Percentiles rank a stretch among this genome's conserved stretches.
These are phyloP conservation scores for Oreocharis arfaki DNA, from an alignment of 2,113 vertebrate species.

Conservation along the genomic window DNA sequence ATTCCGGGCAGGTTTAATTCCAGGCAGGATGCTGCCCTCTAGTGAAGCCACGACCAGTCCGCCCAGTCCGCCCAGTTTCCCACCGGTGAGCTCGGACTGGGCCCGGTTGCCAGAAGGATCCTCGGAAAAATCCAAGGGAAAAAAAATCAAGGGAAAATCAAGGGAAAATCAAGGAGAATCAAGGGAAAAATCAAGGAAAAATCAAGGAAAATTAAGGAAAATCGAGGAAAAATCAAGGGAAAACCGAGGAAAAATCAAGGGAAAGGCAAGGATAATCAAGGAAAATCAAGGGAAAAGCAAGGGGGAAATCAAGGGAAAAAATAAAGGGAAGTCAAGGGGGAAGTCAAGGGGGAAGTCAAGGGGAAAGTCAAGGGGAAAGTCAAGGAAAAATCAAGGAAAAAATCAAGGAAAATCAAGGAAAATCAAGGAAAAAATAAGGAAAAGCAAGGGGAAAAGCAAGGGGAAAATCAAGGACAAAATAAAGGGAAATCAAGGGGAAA, in stretches of 20 bases:
- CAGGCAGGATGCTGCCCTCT: constrained; percentile 51
- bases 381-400: too few species aligned
- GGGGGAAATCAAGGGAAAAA: too few species aligned
- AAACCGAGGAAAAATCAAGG: too few species aligned
- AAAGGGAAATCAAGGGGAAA: too few species aligned
- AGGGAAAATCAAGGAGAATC: background rate
- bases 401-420: fast-evolving
- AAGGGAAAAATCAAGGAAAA: background rate
- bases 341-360: background rate
- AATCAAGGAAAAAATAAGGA: background rate
- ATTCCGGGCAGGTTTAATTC: background rate
- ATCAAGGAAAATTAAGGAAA: background rate
- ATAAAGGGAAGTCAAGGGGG: too few species aligned
- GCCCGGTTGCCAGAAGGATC: fast-evolving
- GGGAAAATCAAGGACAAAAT: too few species aligned
- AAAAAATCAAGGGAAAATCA: too few species aligned
- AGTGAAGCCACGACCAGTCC: background rate
- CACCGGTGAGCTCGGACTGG: fast-evolving
- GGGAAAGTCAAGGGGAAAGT: too few species aligned
- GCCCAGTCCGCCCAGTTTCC: background rate
- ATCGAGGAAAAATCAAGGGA: background rate
- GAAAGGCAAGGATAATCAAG: background rate
- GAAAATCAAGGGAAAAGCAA: fast-evolving
- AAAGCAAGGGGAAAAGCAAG: background rate
- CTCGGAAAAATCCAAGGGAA: background rate